Percentiles rank a stretch among this genome's conserved stretches.
Evolutionary conservation across 2,797 vertebrate species (phyloP).

Genomic region (Podargus strigoides): DNA sequence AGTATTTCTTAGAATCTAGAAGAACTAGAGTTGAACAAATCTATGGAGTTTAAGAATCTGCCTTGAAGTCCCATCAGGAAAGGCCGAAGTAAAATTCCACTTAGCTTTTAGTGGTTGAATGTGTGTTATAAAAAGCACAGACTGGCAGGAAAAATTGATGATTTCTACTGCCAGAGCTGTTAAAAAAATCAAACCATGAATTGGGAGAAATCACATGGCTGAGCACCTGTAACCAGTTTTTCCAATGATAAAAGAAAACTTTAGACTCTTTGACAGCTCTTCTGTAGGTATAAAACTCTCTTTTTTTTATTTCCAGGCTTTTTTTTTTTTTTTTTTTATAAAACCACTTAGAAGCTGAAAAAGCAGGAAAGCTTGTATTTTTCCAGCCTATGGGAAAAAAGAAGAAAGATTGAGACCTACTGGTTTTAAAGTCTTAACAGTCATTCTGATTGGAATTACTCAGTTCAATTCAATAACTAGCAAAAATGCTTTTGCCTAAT

Average conservation of each 20-base stretch:
- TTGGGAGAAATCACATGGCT: conserved; percentile 7
- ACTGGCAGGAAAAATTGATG: not conserved
- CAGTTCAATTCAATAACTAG: not conserved
- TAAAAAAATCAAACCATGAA: conserved; percentile 28
- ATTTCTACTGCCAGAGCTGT: conserved; percentile 10
- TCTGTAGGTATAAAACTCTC: not conserved
- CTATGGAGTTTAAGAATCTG: not conserved
- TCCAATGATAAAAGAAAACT: conserved; percentile 12
- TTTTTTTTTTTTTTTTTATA: not conserved
- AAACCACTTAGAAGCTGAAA: not conserved
- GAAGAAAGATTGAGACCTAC: not conserved
- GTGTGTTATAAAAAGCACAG: conserved; percentile 8
- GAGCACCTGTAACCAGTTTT: not conserved
- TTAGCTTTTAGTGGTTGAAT: conserved; percentile 5
- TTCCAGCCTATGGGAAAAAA: not conserved
- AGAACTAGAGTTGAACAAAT: not conserved
- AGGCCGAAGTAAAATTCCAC: not conserved
- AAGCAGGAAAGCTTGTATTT: not conserved
- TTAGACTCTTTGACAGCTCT: not conserved
- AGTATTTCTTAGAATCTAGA: not conserved
- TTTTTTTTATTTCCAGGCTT: not conserved
- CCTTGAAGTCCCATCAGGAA: not conserved
- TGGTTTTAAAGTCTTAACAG: not conserved
- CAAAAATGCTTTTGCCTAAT: not conserved
- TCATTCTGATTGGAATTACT: not conserved